Conservation (phyloP, 2,797 vertebrate species). For the Leptodactylus fallax region DNA sequence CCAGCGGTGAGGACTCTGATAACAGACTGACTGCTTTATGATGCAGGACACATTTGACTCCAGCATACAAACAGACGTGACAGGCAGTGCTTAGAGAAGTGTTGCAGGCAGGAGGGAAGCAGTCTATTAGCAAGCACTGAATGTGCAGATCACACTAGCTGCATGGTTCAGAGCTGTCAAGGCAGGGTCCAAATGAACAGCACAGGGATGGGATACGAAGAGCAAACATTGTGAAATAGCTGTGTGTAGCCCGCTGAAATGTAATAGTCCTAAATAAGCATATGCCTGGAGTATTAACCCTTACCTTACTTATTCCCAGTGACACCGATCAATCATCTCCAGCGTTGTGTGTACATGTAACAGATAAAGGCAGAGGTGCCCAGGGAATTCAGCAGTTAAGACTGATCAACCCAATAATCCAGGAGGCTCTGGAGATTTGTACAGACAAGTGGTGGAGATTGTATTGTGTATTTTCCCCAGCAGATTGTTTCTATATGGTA, state of each 20-base stretch:
- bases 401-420: neutral
- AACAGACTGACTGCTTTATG: constrained; percentile 14
- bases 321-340: neutral
- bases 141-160: neutral
- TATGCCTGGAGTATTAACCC: neutral
- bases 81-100: constrained; percentile 3
- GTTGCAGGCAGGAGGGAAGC: neutral
- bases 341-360: neutral
- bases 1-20: neutral
- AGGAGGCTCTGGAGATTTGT: neutral
- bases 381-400: constrained; percentile 6
- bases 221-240: too few relatives aligned
- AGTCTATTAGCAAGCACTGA: neutral
- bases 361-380: neutral
- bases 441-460: neutral
- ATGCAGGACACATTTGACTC: constrained; percentile 36
- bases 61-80: constrained; percentile 21
- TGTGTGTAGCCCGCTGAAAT: too few relatives aligned
- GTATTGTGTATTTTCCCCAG: neutral
- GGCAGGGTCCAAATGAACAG: too few relatives aligned
- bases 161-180: neutral
- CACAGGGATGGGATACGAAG: too few relatives aligned
- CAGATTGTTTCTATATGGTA: neutral
- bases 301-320: neutral
- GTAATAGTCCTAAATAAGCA: too few relatives aligned